Conservation (phyloP, 1,140 invertebrate species). For the Dendroctonus ponderosae region DNA sequence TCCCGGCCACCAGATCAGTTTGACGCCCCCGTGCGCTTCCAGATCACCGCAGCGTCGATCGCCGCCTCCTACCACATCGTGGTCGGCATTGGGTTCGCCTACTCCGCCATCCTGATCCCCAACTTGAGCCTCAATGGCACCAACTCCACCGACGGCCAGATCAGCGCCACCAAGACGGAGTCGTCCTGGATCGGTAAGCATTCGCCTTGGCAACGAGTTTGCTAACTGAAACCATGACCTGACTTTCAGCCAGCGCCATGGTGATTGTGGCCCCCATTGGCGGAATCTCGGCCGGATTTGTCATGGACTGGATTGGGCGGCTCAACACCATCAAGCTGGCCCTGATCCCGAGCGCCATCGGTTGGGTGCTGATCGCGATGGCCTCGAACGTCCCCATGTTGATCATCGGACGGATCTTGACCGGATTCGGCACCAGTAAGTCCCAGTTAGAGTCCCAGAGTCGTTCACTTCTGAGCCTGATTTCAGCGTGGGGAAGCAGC, state of each 20-base stretch:
- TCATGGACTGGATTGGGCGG: constrained; percentile 64
- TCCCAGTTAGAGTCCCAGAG: no score
- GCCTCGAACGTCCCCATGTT: constrained; percentile 54
- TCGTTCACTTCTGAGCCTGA: neutral
- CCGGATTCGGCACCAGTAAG: constrained; percentile 57
- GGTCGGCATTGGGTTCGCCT: constrained; percentile 59
- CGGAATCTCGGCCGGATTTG: constrained; percentile 55
- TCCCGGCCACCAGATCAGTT: neutral
- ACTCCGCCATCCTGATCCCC: constrained; percentile 63
- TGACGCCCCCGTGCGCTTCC: neutral
- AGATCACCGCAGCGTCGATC: constrained; percentile 57
- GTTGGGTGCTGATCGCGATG: constrained; percentile 63
- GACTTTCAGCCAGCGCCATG: constrained; percentile 55
- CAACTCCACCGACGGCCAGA: constrained; percentile 35
- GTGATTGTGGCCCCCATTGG: constrained; percentile 59
- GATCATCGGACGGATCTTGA: constrained; percentile 62
- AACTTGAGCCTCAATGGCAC: constrained; percentile 50
- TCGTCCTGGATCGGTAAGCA: constrained; percentile 56
- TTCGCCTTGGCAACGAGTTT: neutral
- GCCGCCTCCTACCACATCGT: constrained; percentile 59
- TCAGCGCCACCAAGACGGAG: constrained; percentile 50
- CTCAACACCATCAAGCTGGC: constrained; percentile 61
- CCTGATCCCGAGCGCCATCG: constrained; percentile 59
- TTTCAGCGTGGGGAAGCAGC: constrained; percentile 55
- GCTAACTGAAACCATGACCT: neutral